Evolutionary conservation across 2,113 vertebrate species (phyloP).

Genomic region (Mobula hypostoma): DNA sequence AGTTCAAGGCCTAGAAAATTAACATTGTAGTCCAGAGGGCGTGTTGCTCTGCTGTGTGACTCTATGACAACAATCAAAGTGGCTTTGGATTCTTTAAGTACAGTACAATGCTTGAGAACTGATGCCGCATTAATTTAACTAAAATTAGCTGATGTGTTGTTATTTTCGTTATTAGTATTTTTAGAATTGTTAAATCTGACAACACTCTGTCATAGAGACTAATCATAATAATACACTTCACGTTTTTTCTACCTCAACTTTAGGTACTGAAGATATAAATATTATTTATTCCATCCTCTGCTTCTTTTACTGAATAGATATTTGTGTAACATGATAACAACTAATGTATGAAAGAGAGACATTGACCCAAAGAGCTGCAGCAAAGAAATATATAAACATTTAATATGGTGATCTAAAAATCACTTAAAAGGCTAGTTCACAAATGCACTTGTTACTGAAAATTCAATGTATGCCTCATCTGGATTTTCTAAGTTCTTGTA

Average conservation of each 20-base stretch:
- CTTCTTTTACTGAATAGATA: not conserved
- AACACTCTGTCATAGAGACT: no score
- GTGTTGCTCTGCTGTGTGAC: no score
- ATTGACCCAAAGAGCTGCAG: not conserved
- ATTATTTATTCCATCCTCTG: not conserved
- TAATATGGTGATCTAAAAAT: not conserved
- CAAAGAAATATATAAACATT: not conserved
- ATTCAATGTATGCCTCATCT: not conserved
- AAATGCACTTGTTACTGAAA: not conserved
- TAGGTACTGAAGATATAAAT: not conserved
- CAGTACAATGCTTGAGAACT: not conserved
- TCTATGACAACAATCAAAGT: not conserved
- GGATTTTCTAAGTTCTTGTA: not conserved
- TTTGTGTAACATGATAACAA: not conserved
- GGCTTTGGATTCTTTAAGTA: not conserved
- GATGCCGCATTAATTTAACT: not conserved
- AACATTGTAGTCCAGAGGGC: no score
- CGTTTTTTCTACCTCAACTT: not conserved
- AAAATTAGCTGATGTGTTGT: not conserved
- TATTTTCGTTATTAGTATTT: not conserved
- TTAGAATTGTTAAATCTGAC: not conserved
- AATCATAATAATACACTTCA: not conserved
- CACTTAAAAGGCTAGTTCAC: not conserved
- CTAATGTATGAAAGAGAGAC: not conserved
- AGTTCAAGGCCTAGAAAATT: no score